Percentiles rank a stretch among this genome's conserved stretches.
Conservation (phyloP, 2,113 vertebrate species). For the Otolemur garnettii region DNA sequence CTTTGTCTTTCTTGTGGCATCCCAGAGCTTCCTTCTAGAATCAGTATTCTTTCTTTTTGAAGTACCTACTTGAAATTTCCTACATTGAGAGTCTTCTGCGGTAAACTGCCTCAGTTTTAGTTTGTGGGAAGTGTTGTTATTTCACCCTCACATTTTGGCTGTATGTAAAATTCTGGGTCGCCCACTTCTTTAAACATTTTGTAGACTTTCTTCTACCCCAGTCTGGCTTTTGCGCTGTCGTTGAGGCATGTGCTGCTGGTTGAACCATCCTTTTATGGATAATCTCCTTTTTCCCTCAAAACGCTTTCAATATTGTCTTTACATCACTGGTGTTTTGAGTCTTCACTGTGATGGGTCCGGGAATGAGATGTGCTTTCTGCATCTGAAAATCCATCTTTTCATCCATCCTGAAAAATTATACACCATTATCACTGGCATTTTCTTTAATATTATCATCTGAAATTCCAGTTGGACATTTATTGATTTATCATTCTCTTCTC, state of each 20-base stretch:
- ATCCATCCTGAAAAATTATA: not conserved
- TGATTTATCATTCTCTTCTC: not conserved
- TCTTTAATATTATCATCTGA: not conserved
- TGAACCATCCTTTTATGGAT: not conserved
- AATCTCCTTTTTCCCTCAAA: not conserved
- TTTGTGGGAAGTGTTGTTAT: not conserved
- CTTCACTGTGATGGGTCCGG: not conserved
- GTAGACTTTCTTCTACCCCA: not conserved
- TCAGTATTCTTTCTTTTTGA: not conserved
- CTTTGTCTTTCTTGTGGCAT: not conserved
- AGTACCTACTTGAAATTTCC: not conserved
- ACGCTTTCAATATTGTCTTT: not conserved
- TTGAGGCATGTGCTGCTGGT: not conserved
- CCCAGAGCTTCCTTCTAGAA: not conserved
- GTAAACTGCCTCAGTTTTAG: not conserved
- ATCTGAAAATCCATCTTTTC: slow-evolving; percentile 5
- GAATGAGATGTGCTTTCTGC: not conserved
- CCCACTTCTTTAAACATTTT: not conserved
- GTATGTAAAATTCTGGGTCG: not conserved
- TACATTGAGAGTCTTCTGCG: not conserved
- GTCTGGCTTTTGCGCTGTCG: not conserved
- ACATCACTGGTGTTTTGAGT: not conserved
- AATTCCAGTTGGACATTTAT: not conserved
- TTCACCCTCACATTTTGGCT: not conserved
- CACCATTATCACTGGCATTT: not conserved